phyloP scores from a whole-genome alignment of 2,797 vertebrate species.

The Dipus sagitta region DNA sequence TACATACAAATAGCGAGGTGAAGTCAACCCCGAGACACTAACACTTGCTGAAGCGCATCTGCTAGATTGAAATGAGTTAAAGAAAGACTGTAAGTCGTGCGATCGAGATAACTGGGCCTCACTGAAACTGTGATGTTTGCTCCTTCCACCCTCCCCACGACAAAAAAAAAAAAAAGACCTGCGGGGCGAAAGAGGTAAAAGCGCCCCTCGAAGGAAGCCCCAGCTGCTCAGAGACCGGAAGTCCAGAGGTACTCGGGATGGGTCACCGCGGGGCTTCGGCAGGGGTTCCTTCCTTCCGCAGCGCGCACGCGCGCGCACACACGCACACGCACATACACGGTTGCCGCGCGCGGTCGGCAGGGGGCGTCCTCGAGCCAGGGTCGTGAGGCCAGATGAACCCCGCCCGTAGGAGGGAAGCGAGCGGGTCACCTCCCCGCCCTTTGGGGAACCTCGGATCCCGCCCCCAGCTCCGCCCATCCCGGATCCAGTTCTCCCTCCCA shows the following conservation, averaged over 20 bases:
- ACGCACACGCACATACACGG: too few species aligned
- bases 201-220: neutral
- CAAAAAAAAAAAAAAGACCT: neutral
- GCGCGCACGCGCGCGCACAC: too few species aligned
- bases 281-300: too few species aligned
- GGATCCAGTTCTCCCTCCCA: too few species aligned
- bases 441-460: too few species aligned
- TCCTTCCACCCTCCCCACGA: neutral
- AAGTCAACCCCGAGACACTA: slow-evolving; percentile 77
- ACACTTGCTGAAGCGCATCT: slow-evolving; percentile 74
- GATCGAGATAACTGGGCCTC: slow-evolving; percentile 78
- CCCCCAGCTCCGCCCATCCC: neutral
- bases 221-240: neutral
- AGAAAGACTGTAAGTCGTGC: slow-evolving; percentile 73
- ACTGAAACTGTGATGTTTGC: slow-evolving; percentile 63
- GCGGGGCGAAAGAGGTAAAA: neutral
- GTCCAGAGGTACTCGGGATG: rapidly evolving
- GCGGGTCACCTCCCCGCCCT: rapidly evolving
- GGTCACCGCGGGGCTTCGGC: rapidly evolving
- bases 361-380: slow-evolving; percentile 37
- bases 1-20: slow-evolving; percentile 74
- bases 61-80: slow-evolving; percentile 78
- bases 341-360: neutral
- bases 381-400: rapidly evolving
- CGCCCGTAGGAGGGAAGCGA: rapidly evolving